phyloP scores from a whole-genome alignment of 2,888 invertebrate genomes.

The Autographa pulchrina region DNA sequence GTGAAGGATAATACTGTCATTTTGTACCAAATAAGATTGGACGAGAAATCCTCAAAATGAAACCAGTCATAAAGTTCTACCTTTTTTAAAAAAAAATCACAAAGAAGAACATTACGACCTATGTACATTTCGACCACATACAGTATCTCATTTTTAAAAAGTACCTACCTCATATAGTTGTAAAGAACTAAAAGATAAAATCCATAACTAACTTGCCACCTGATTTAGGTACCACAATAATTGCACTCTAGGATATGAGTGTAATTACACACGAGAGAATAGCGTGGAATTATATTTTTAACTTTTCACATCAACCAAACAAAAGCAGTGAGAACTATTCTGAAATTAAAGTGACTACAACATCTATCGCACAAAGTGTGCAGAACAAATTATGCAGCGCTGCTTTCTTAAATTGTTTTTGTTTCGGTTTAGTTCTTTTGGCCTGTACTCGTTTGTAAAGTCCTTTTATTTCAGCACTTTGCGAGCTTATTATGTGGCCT shows the following conservation, averaged over 20 bases:
- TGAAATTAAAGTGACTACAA: conserved; percentile 45
- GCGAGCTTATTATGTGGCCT: conserved; percentile 27
- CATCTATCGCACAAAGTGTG: conserved; percentile 47
- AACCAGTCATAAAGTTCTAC: background rate
- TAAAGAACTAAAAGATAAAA: conserved; percentile 6
- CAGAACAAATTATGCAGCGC: conserved; percentile 54
- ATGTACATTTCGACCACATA: background rate
- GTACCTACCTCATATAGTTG: background rate
- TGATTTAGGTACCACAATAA: conserved; percentile 5
- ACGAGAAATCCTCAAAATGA: conserved; percentile 17
- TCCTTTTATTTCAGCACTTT: conserved; percentile 23
- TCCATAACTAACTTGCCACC: background rate
- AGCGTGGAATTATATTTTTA: conserved; percentile 37
- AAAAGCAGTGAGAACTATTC: conserved; percentile 41
- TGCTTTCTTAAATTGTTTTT: conserved; percentile 58
- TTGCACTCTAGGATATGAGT: conserved; percentile 19
- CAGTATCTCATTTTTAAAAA: background rate
- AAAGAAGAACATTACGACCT: background rate
- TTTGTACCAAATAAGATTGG: conserved; percentile 33
- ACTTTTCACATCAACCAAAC: conserved; percentile 48
- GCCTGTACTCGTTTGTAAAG: conserved; percentile 31
- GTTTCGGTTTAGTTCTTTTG: conserved; percentile 32
- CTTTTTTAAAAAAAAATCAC: conserved; percentile 3
- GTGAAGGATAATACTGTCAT: conserved; percentile 28
- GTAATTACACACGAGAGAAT: conserved; percentile 35